Base-by-base conservation (phyloP, 2,888 invertebrate species). In the Dorcus hopei region DNA sequence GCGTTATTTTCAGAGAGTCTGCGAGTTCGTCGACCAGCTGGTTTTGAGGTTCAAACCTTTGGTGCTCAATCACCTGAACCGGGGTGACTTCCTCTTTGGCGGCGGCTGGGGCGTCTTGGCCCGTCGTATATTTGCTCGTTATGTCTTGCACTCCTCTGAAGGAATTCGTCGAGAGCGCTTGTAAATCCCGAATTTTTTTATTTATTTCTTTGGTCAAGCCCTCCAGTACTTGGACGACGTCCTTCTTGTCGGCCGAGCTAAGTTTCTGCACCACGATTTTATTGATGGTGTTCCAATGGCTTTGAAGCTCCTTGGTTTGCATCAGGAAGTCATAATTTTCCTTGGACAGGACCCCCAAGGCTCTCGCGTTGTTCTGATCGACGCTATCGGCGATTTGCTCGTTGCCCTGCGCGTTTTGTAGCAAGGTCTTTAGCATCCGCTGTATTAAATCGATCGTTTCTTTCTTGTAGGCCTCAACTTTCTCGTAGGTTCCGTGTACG, bases 371-470 rank as follows among this genome's bases (percentile, higher is more conserved):
- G 14, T 38, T 48, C 9, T 9, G 41, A n/a, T 41, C 19, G n/a
- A n/a, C 26, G 38, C 9, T 4, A 33, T 49, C 49, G 26, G 26
- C 11, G 19, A 19, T 45, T 1, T 45, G 45, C 5, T 9, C 14
- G 23, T 16, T 41, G 40, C 11, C 43, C 19, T 54, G 55, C 9
- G 62, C 53, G 2, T 59, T 58, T 33, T 61, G 43, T 2, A 47
- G 23, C 41, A 68, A 56, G 9, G 14, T 38, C 47, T 62, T 65
- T n/a, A 69, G 38, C 43, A 61, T 54, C 7, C 42, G 51, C 52
- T 68, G 63, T 26, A 66, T 64, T 5, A 52, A 54, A 9, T 59
- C 60, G n/a, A 67, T 61, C 3, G 59, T 55, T 43, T 57, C 59
- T 26, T 52, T 52, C 45, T 62, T 65, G 16, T 49, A 59, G 26